These are phyloP conservation scores for Gibbula magus DNA, from an alignment of 2,888 invertebrate genomes.

Conservation along the genomic window DNA sequence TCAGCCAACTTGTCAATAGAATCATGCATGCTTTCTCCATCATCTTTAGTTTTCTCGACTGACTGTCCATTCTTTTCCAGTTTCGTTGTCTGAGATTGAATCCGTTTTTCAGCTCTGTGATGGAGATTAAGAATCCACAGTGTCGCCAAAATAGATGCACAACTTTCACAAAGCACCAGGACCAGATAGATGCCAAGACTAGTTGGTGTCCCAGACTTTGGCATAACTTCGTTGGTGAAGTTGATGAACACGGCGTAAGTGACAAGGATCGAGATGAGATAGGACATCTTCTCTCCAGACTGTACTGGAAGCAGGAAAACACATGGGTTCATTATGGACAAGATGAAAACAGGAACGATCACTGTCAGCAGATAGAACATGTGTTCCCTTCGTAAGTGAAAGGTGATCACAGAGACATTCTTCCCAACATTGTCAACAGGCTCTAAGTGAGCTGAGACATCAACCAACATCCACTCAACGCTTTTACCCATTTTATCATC, in stretches of 20 bases:
- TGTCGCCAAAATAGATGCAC: neutral
- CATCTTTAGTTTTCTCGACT: too few species aligned
- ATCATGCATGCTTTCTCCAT: too few species aligned
- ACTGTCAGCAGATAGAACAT: constrained; percentile 13
- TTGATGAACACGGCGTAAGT: constrained; percentile 23
- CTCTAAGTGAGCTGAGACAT: neutral
- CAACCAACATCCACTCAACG: neutral
- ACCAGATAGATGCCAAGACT: neutral
- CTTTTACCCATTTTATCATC: neutral
- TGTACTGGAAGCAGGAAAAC: constrained; percentile 3
- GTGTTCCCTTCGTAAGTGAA: neutral
- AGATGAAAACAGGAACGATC: constrained; percentile 5
- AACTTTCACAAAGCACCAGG: neutral
- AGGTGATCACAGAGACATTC: neutral
- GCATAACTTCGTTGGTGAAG: constrained; percentile 28
- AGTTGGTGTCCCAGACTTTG: neutral
- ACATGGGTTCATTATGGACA: constrained; percentile 11
- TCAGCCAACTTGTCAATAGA: too few species aligned
- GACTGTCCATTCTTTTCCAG: too few species aligned
- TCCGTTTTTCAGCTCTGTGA: neutral
- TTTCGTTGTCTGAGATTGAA: too few species aligned
- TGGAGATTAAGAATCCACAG: constrained; percentile 30
- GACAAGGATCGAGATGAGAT: constrained; percentile 27
- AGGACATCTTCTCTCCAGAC: constrained; percentile 23
- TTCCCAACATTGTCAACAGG: neutral